Evolutionary conservation across 1,140 invertebrate species (phyloP).

Genomic region (Pseudomyrmex cubaensis): DNA sequence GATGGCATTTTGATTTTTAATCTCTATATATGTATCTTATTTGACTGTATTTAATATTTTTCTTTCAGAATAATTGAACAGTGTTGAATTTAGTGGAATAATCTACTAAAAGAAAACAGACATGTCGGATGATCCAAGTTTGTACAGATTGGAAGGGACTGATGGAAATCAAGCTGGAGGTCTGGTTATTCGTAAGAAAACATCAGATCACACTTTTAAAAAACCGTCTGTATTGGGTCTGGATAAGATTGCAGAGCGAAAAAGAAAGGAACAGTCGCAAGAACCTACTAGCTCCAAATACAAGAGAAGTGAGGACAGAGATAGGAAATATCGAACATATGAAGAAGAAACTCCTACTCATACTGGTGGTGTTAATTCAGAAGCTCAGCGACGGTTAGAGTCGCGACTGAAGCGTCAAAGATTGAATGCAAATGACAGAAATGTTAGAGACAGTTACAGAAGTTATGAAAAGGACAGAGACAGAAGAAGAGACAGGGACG

Average conservation of each 20-base stretch:
- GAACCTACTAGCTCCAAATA: constrained; percentile 73
- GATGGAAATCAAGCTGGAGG: constrained; percentile 90
- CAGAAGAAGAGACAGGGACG: constrained; percentile 74
- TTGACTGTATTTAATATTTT: not conserved
- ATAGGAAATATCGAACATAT: constrained; percentile 91
- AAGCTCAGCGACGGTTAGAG: constrained; percentile 90
- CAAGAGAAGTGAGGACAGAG: constrained; percentile 78
- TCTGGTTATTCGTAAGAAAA: constrained; percentile 93
- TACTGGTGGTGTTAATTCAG: constrained; percentile 94
- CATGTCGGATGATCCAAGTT: constrained; percentile 82
- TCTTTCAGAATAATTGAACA: constrained; percentile 20
- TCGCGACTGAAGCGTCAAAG: constrained; percentile 88
- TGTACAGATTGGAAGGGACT: constrained; percentile 94
- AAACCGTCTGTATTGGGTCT: constrained; percentile 94
- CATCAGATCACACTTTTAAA: constrained; percentile 89
- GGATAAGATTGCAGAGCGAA: constrained; percentile 93
- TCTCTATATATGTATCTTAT: no score
- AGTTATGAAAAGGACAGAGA: constrained; percentile 76
- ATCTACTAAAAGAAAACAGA: constrained; percentile 35
- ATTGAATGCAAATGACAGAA: constrained; percentile 81
- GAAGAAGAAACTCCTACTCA: constrained; percentile 96
- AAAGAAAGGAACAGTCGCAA: constrained; percentile 86
- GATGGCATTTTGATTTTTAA: no score
- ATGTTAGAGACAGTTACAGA: constrained; percentile 67
- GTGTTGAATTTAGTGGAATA: not conserved